Evolutionary conservation across 2,797 vertebrate species (phyloP).

Genomic region (Nyctibius grandis): DNA sequence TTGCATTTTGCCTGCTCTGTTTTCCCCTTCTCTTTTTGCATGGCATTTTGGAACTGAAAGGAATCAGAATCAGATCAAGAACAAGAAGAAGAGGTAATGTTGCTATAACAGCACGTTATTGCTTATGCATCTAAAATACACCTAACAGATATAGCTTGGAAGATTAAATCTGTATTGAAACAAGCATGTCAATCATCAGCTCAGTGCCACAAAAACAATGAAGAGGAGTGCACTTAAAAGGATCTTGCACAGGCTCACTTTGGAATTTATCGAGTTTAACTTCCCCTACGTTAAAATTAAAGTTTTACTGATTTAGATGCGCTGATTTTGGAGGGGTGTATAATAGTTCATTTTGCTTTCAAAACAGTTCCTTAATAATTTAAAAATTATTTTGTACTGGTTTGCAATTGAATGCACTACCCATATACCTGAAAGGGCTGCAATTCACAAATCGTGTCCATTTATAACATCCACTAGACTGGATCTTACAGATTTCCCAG

Average conservation of each 20-base stretch:
- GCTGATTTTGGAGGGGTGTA: background rate
- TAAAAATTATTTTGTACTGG: no score
- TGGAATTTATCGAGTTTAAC: background rate
- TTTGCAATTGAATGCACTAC: no score
- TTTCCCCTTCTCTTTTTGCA: constrained; percentile 64
- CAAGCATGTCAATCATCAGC: accelerated
- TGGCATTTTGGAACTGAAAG: constrained; percentile 85
- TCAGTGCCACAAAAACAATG: background rate
- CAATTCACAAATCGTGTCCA: background rate
- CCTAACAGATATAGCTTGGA: background rate
- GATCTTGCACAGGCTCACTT: background rate
- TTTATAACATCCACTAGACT: background rate
- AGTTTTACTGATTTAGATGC: background rate
- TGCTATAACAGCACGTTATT: background rate
- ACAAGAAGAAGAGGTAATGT: constrained; percentile 95
- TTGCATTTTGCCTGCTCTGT: constrained; percentile 74
- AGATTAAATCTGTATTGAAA: background rate
- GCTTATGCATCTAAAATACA: background rate
- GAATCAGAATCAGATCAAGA: constrained; percentile 98
- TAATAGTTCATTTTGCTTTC: background rate
- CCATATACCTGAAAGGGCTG: background rate
- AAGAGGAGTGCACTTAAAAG: background rate
- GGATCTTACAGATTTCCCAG: background rate
- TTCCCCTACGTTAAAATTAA: accelerated
- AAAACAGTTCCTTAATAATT: background rate